Conservation (phyloP, 2,888 invertebrate species). For the Drosophila rubida region DNA sequence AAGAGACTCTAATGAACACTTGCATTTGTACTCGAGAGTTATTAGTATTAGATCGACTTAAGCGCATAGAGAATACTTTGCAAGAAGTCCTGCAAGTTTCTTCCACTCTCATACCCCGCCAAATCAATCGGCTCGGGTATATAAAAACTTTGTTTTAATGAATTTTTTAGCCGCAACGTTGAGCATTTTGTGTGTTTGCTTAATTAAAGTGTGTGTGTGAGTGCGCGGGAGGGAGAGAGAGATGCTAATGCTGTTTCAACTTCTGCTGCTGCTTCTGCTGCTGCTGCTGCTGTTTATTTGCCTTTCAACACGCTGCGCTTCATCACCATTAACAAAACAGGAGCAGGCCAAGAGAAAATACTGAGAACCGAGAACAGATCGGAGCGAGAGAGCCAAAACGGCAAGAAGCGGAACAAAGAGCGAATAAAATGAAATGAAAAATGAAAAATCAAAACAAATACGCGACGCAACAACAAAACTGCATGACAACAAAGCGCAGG, state of each 20-base stretch:
- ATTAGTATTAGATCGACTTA: no score
- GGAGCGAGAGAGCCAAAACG: conserved; percentile 14
- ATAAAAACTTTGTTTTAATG: conserved; percentile 62
- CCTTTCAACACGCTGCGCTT: conserved; percentile 76
- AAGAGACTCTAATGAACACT: no score
- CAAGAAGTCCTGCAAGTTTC: no score
- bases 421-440: conserved; percentile 5
- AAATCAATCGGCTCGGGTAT: conserved; percentile 5
- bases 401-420: background rate
- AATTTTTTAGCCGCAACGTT: conserved; percentile 72
- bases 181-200: conserved; percentile 65
- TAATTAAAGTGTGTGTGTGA: conserved; percentile 67
- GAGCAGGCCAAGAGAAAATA: conserved; percentile 37
- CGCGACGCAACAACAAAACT: conserved; percentile 37
- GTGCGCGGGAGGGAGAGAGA: conserved; percentile 1
- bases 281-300: conserved; percentile 65
- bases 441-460: conserved; percentile 74
- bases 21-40: no score
- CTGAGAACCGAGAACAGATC: background rate
- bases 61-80: no score
- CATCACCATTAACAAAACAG: conserved; percentile 77
- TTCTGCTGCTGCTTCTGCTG: conserved; percentile 24
- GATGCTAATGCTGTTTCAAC: conserved; percentile 7
- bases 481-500: conserved; percentile 43
- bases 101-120: background rate